phyloP scores from a whole-genome alignment of 2,888 invertebrate genomes.

The Agonopterix heracliana region DNA sequence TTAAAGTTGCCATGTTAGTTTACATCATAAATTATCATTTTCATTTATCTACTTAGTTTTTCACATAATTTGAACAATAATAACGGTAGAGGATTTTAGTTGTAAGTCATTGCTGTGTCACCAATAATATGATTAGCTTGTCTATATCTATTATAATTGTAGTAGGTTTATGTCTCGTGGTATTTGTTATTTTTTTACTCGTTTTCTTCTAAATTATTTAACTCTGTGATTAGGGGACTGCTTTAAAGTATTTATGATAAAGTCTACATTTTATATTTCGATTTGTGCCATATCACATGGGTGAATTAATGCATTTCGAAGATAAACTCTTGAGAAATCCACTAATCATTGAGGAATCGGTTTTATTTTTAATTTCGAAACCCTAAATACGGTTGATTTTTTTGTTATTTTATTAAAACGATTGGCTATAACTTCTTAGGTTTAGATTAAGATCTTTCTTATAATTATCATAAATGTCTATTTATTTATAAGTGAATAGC shows the following conservation, averaged over 20 bases:
- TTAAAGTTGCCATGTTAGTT: conserved; percentile 60
- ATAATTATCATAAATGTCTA: conserved; percentile 66
- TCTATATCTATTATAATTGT: conserved; percentile 51
- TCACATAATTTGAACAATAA: conserved; percentile 45
- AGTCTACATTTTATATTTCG: conserved; percentile 20
- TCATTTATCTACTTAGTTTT: conserved; percentile 46
- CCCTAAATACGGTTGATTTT: conserved; percentile 4
- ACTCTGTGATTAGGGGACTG: conserved; percentile 52
- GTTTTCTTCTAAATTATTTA: conserved; percentile 29
- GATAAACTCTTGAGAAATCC: conserved; percentile 24
- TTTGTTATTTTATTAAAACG: conserved; percentile 33
- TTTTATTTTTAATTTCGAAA: conserved; percentile 13
- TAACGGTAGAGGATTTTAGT: conserved; percentile 55
- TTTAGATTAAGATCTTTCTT: conserved; percentile 59
- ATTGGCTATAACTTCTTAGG: conserved; percentile 44
- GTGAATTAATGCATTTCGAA: conserved; percentile 24
- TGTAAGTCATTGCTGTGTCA: conserved; percentile 72
- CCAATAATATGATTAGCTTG: conserved; percentile 71
- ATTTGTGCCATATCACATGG: conserved; percentile 59
- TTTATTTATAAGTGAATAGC: conserved; percentile 65
- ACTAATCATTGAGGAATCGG: conserved; percentile 49
- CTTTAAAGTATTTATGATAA: background rate
- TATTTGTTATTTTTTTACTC: conserved; percentile 33
- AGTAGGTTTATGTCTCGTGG: conserved; percentile 44
- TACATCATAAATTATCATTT: conserved; percentile 49